Base-by-base conservation (phyloP, 2,113 vertebrate genomes). In the Indicator indicator region DNA sequence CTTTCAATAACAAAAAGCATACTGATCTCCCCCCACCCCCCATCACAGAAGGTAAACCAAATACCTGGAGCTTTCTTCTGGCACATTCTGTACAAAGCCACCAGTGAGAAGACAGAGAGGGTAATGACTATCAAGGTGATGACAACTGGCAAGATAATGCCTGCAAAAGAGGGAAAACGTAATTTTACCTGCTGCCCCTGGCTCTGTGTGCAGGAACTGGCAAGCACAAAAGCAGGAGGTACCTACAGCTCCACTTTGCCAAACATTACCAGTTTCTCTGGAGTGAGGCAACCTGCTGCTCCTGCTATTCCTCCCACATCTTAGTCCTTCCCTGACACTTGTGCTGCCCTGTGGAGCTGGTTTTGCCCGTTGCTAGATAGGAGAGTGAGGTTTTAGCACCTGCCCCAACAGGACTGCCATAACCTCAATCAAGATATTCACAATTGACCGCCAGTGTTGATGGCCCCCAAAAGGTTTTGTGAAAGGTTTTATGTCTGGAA, bases 1-100 rank as follows among this genome's bases (percentile, higher is more conserved):
- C 12, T 83, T 90, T 71, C 30, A 92, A 42, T 54, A 88, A 68
- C 38, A 75, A 82, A 78, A 78, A 62, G 5, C 42, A 59, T 18
- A 15, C 21, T 44, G 28, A 56, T 68, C 28, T 68, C 36, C 11
- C 1, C 4, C 16, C 4, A 2, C 3, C 27, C 7, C 50, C 23
- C 50, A 24, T 6, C 30, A 8, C 12, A 74, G 63, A 68, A 92
- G 81, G 27, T 21, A 59, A 87, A 79, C 23, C 58, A 78, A 83
- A 78, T 96, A 98, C 98, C 98, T 97, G 97, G 97, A 33, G 97
- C 95, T 96, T 95, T 97, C 93, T 97, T 98, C 95, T 96, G 94
- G 90, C 97, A 98, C 92, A 98, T 96, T 90, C 95, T 97, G 85
- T 97, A 98, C 83, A 98, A 95, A 83, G 96, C 97, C 94, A 98